A percentile compares a stretch with the other conserved stretches of the same genome.
These are phyloP conservation scores for Miichthys miiuy DNA, from an alignment of 2,797 vertebrate species.

Conservation along the genomic window DNA sequence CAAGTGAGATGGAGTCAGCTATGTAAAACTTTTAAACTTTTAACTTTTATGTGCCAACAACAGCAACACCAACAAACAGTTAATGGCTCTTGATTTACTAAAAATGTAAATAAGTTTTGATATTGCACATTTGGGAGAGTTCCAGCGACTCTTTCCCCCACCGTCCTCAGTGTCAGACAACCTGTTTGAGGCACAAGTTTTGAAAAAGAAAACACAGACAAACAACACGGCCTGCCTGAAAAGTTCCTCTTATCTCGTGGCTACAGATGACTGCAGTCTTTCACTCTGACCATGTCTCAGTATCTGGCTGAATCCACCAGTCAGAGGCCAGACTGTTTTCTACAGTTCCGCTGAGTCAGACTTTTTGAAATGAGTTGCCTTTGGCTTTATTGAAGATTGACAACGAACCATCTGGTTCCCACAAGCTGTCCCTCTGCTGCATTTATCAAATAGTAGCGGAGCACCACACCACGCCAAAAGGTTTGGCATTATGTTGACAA, in stretches of 20 bases:
- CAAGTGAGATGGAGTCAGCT: not conserved
- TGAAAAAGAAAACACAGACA: conserved; percentile 36
- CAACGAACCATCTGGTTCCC: conserved; percentile 40
- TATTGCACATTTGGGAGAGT: conserved; percentile 6
- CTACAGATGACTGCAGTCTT: conserved; percentile 74
- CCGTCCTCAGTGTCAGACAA: not conserved
- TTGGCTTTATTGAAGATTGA: conserved; percentile 57
- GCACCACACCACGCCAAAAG: not conserved
- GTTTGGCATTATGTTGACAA: not conserved
- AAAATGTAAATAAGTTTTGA: not conserved
- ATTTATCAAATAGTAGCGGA: not conserved
- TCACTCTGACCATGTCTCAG: conserved; percentile 50
- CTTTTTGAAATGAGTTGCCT: conserved; percentile 46
- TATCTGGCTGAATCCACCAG: conserved; percentile 65
- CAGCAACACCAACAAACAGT: conserved; percentile 9
- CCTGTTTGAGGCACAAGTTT: not conserved
- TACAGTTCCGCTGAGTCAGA: conserved; percentile 72
- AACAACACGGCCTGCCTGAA: conserved; percentile 22
- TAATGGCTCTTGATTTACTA: not conserved
- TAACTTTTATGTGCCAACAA: conserved; percentile 3
- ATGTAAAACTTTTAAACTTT: not conserved
- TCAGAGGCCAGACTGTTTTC: conserved; percentile 57
- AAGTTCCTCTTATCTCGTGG: conserved; percentile 76
- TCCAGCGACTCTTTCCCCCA: not conserved
- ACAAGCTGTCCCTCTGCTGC: conserved; percentile 12